phyloP scores from a whole-genome alignment of 92 coral and sea anemone genomes.

The Phenganax stokvisi region DNA sequence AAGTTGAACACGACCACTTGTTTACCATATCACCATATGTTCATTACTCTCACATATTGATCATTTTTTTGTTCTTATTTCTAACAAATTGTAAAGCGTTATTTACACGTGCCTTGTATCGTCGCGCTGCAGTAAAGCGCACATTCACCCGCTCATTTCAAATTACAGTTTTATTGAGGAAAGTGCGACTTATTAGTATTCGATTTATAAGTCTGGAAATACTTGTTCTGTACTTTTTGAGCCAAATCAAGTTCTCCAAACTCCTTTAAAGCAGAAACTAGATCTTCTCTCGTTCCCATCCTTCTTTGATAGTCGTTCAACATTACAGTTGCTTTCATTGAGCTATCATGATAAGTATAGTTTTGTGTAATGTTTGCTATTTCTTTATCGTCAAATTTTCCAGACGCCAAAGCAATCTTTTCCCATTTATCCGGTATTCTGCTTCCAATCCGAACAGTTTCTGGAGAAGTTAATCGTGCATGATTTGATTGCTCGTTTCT shows the following conservation, averaged over 20 bases:
- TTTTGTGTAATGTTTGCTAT: slow-evolving; percentile 4
- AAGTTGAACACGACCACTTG: no score
- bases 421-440: slow-evolving; percentile 34
- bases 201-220: slow-evolving; percentile 10
- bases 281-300: slow-evolving; percentile 12
- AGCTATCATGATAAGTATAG: background rate
- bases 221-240: slow-evolving; percentile 2
- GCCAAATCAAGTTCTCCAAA: slow-evolving; percentile 32
- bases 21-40: no score
- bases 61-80: no score
- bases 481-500: background rate
- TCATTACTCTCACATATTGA: no score
- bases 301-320: slow-evolving; percentile 15
- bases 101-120: no score
- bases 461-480: slow-evolving; percentile 1
- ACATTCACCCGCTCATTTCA: no score
- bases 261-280: slow-evolving; percentile 20
- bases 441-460: slow-evolving; percentile 13
- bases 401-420: slow-evolving; percentile 25
- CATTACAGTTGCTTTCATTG: slow-evolving; percentile 27
- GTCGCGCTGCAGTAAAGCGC: no score
- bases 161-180: no score
- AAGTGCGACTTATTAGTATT: no score
- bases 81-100: no score
- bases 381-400: slow-evolving; percentile 21